A percentile compares a stretch with the other conserved stretches of the same genome.
phyloP scores from a whole-genome alignment of 2,888 invertebrate genomes.

The Drosophila monieri region DNA sequence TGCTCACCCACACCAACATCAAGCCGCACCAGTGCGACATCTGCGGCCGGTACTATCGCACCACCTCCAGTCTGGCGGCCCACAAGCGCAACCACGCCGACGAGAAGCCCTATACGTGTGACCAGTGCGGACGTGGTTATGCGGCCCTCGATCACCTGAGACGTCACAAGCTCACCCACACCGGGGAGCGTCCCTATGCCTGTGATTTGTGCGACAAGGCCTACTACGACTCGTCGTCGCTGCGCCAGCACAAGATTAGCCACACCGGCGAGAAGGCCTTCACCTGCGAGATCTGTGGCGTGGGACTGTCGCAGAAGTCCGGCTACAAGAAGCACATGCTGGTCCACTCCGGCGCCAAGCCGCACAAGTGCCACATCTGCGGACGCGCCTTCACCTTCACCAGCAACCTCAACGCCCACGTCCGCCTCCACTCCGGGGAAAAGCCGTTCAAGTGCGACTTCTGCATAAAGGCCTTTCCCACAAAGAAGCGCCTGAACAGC shows the following conservation, averaged over 20 bases:
- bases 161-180: constrained; percentile 66
- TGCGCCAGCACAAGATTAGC: constrained; percentile 81
- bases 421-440: constrained; percentile 81
- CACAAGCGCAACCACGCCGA: constrained; percentile 69
- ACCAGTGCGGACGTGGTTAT: constrained; percentile 64
- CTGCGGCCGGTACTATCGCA: constrained; percentile 62
- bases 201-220: constrained; percentile 81
- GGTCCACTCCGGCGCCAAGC: constrained; percentile 83
- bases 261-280: constrained; percentile 83
- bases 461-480: constrained; percentile 80
- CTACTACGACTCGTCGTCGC: constrained; percentile 82
- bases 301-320: constrained; percentile 83
- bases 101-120: constrained; percentile 82
- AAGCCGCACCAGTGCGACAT: constrained; percentile 65
- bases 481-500: constrained; percentile 82
- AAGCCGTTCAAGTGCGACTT: constrained; percentile 80
- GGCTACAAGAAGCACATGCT: constrained; percentile 84
- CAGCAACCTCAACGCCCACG: constrained; percentile 83
- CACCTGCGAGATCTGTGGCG: constrained; percentile 83
- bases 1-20: constrained; percentile 80
- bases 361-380: constrained; percentile 81
- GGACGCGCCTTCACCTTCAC: constrained; percentile 82
- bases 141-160: constrained; percentile 63
- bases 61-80: constrained; percentile 66
- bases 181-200: constrained; percentile 65